Conservation (phyloP, 2,888 invertebrate genomes). For the Diaprepes abbreviatus region DNA sequence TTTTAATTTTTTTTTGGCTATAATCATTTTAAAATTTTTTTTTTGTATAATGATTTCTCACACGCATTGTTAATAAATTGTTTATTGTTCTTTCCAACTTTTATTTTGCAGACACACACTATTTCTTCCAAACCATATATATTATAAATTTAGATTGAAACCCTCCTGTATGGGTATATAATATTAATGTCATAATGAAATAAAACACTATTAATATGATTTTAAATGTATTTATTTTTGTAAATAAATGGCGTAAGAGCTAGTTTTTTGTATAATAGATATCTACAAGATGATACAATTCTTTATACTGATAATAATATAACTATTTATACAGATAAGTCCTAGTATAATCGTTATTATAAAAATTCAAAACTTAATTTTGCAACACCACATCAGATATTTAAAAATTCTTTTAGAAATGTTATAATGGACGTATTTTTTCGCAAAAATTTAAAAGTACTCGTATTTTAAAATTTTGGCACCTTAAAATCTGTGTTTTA, state of each 20-base stretch:
- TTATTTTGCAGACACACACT: too few relatives aligned
- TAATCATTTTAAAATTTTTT: too few relatives aligned
- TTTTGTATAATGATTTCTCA: too few relatives aligned
- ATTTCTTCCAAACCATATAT: too few relatives aligned
- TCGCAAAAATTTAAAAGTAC: conserved; percentile 48
- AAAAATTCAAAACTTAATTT: conserved; percentile 54
- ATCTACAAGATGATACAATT: conserved; percentile 66
- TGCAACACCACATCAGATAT: conserved; percentile 65
- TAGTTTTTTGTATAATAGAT: conserved; percentile 61
- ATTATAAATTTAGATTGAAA: too few relatives aligned
- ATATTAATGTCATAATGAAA: too few relatives aligned
- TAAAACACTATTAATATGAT: neutral
- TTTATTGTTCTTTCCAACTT: too few relatives aligned
- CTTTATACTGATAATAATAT: conserved; percentile 29
- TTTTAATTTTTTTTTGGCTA: too few relatives aligned
- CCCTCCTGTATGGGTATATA: too few relatives aligned
- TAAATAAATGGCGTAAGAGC: conserved; percentile 62
- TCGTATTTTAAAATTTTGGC: conserved; percentile 41
- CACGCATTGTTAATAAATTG: too few relatives aligned
- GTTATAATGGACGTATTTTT: conserved; percentile 62
- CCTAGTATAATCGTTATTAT: conserved; percentile 52
- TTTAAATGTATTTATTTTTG: conserved; percentile 50
- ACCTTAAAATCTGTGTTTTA: conserved; percentile 18
- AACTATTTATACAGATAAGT: conserved; percentile 47
- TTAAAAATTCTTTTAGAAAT: conserved; percentile 51